These are phyloP conservation scores for Rutpela maculata DNA, from an alignment of 2,888 invertebrate genomes.

Conservation along the genomic window DNA sequence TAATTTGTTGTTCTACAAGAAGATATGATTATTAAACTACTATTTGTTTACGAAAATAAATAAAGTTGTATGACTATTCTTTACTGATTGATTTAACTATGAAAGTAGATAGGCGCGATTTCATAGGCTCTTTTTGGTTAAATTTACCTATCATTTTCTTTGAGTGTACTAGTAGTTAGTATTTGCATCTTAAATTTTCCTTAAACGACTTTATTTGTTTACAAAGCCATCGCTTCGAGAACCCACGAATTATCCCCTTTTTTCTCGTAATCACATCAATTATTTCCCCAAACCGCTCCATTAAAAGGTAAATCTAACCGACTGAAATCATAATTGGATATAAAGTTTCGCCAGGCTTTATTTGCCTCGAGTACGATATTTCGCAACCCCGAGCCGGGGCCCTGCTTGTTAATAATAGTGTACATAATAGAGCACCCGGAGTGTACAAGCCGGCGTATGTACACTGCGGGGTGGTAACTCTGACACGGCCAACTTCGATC, in stretches of 20 bases:
- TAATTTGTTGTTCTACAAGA: no score
- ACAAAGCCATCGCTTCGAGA: neutral
- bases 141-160: no score
- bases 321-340: constrained; percentile 10
- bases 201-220: neutral
- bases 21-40: no score
- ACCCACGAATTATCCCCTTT: neutral
- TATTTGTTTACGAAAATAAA: no score
- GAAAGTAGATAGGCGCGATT: no score
- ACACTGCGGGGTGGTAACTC: constrained; percentile 74
- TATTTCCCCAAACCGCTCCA: neutral
- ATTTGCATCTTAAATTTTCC: neutral
- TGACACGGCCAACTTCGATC: constrained; percentile 74
- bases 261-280: constrained; percentile 3
- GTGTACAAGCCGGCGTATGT: constrained; percentile 73
- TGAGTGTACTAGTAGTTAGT: no score
- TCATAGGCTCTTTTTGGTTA: no score
- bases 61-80: no score
- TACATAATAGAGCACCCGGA: constrained; percentile 67
- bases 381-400: neutral
- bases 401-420: constrained; percentile 59
- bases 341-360: constrained; percentile 7
- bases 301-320: constrained; percentile 8
- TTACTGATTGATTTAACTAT: no score
- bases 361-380: neutral